phyloP scores from a whole-genome alignment of 1,140 invertebrate genomes.

The Psilanteris sp. region DNA sequence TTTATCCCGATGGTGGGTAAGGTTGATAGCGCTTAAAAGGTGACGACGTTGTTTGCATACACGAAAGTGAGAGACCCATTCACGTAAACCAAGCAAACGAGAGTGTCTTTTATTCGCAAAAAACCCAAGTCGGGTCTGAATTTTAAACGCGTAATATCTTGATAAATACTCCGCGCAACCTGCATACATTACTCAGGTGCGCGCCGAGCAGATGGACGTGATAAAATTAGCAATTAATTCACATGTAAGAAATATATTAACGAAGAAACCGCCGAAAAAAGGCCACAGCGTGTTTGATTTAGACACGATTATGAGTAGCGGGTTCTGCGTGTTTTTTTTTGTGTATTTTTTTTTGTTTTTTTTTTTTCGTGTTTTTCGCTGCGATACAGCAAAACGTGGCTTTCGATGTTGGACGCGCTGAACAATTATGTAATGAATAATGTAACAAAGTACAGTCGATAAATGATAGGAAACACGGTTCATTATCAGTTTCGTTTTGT shows the following conservation, averaged over 20 bases:
- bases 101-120: constrained; percentile 68
- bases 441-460: too few relatives aligned
- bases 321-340: too few relatives aligned
- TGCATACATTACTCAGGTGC: constrained; percentile 39
- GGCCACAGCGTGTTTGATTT: constrained; percentile 29
- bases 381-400: too few relatives aligned
- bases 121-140: constrained; percentile 22
- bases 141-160: constrained; percentile 35
- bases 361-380: too few relatives aligned
- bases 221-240: constrained; percentile 57
- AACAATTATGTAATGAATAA: too few relatives aligned
- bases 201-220: constrained; percentile 17
- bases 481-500: too few relatives aligned
- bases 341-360: too few relatives aligned
- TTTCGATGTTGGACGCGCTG: too few relatives aligned
- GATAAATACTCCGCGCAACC: constrained; percentile 36
- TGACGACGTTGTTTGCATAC: constrained; percentile 70
- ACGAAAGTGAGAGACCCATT: constrained; percentile 74
- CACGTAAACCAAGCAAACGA: constrained; percentile 66
- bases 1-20: constrained; percentile 46
- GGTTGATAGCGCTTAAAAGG: constrained; percentile 61
- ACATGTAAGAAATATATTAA: constrained; percentile 45
- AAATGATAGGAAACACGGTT: too few relatives aligned
- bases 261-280: constrained; percentile 9
- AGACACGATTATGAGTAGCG: constrained; percentile 35